A percentile compares a stretch with the other conserved stretches of the same genome.
Conservation (phyloP, 2,113 vertebrate species). For the Procapra przewalskii region DNA sequence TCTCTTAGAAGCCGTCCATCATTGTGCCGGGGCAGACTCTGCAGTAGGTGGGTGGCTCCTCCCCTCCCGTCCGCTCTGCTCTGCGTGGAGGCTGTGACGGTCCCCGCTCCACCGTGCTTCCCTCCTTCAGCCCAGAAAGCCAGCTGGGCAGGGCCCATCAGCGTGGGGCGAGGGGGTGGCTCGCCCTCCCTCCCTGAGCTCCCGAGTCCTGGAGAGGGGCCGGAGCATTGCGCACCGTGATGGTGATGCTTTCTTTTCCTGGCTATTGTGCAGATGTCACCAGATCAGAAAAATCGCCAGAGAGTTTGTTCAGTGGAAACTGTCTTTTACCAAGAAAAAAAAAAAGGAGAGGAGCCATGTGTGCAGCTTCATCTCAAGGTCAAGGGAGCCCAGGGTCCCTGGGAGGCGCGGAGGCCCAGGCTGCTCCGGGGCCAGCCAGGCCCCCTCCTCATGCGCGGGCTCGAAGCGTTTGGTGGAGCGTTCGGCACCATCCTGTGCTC, state of each 20-base stretch:
- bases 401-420: not conserved
- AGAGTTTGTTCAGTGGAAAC: conserved; percentile 25
- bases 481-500: not conserved
- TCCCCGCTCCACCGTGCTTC: not conserved
- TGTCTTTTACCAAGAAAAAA: conserved; percentile 32
- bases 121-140: not conserved
- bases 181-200: conserved; percentile 12
- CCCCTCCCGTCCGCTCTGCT: not conserved
- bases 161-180: conserved; percentile 50
- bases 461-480: not conserved
- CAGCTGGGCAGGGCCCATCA: not conserved
- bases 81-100: not conserved
- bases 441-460: not conserved
- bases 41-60: fast-evolving
- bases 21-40: not conserved
- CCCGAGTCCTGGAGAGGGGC: not conserved
- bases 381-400: not conserved
- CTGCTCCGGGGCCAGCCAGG: not conserved
- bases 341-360: not conserved
- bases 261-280: not conserved
- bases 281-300: not conserved
- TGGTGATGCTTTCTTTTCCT: not conserved
- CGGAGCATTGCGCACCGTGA: not conserved
- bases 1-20: not conserved
- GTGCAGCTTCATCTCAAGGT: not conserved